Conservation (phyloP, 1,140 invertebrate species). For the Wasmannia auropunctata region DNA sequence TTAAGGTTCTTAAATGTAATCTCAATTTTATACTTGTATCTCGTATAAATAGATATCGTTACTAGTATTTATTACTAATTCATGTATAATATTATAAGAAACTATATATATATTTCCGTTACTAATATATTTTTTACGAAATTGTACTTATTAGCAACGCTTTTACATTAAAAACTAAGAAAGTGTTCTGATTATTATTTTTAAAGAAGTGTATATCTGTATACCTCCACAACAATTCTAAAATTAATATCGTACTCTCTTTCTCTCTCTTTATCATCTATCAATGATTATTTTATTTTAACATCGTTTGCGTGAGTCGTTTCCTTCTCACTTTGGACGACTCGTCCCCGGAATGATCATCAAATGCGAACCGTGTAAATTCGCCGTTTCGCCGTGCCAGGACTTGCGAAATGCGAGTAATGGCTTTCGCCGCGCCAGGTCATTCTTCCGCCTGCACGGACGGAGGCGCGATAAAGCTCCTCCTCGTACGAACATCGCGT, state of each 20-base stretch:
- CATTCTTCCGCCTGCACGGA: conserved; percentile 51
- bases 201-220: background rate
- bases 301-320: background rate
- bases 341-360: conserved; percentile 25
- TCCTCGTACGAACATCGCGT: conserved; percentile 46
- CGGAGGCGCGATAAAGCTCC: conserved; percentile 52
- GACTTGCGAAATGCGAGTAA: conserved; percentile 50
- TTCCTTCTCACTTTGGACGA: background rate
- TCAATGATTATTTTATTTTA: conserved; percentile 16
- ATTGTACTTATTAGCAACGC: background rate
- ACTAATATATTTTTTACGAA: background rate
- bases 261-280: background rate
- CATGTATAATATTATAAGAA: background rate
- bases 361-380: conserved; percentile 47
- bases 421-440: conserved; percentile 44
- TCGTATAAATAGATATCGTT: background rate
- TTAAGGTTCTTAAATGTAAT: background rate
- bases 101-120: too few relatives aligned
- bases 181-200: background rate
- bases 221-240: background rate
- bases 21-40: background rate
- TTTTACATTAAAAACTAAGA: background rate
- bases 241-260: background rate
- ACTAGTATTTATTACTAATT: background rate
- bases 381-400: conserved; percentile 28